Evolutionary conservation across 1,140 invertebrate genomes (phyloP), one percentile per base, ranked within the genome.

Genomic region (Pemphigus obesinymphae): DNA sequence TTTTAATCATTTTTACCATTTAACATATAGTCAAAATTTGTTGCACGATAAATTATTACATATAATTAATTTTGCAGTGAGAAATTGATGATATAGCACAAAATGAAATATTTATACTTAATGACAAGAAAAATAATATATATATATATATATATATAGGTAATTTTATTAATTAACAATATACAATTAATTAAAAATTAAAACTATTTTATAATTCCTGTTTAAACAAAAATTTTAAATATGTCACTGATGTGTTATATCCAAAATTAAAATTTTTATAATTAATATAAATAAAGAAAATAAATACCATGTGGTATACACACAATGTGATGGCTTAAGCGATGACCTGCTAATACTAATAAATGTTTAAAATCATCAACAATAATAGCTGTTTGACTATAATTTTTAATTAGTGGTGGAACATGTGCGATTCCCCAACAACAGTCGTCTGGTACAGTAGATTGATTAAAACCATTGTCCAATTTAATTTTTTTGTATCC

Each of bases 361-460:
- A 92, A 89, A 88, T 94, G 92, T 58, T 89, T 84, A 83, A 93
- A 87, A 84, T 87, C 90, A 29, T 90, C 89, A 2, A 94, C 92
- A 82, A 94, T 83, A 29, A 93, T 88, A 0, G 90, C 91, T 84
- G 84, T 88, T 82, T 85, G 86, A 78, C 84, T 87, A 84, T 85
- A 86, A 86, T 87, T 87, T n/a, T 40, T 72, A 83, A 85, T 86
- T 37, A 34, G n/a, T 53, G 82, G 83, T 15, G 84, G 85, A 86
- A 87, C 89, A 68, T 84, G 87, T 0, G 90, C 82, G 29, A 89
- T 72, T 50, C 89, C 89, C 86, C 85, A 88, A 84, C 85, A 85
- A 83, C 85, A 88, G 82, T n/a, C 86, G 68, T 26, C 85, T 84
- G 89, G 89, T 75, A 85, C 82, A 82, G 88, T 91, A 85, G 84